These are phyloP conservation scores for Ditula angustiorana DNA, from an alignment of 2,888 invertebrate species.

Conservation along the genomic window DNA sequence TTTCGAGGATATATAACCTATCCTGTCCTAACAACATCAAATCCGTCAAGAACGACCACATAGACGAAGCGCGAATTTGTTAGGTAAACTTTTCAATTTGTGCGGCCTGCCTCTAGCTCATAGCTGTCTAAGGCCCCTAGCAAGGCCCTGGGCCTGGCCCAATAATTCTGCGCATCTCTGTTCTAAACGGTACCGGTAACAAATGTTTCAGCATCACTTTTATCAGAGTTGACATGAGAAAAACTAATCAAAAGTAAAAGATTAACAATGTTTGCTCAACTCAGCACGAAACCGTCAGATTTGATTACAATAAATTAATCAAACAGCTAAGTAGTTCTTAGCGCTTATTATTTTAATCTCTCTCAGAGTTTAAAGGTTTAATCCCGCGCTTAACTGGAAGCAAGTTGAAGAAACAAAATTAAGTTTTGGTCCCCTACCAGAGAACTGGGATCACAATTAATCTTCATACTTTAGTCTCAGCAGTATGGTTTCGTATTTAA, in stretches of 20 bases:
- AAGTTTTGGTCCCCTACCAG: constrained; percentile 72
- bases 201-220: background rate
- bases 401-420: constrained; percentile 77
- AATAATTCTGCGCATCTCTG: no score
- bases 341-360: constrained; percentile 41
- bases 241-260: background rate
- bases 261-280: background rate
- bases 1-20: no score
- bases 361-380: constrained; percentile 56
- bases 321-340: constrained; percentile 33
- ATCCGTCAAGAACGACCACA: no score
- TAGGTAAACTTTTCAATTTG: no score
- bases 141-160: no score
- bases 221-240: background rate
- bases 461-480: constrained; percentile 63
- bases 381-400: constrained; percentile 65
- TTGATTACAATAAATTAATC: constrained; percentile 29
- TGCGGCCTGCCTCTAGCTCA: no score
- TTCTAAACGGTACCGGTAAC: no score
- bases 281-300: background rate
- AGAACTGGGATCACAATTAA: constrained; percentile 76
- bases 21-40: no score
- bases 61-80: no score
- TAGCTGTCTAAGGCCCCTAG: no score
- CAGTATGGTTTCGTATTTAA: constrained; percentile 51